phyloP scores from a whole-genome alignment of 2,113 vertebrate species.

The Syngnathus floridae region DNA sequence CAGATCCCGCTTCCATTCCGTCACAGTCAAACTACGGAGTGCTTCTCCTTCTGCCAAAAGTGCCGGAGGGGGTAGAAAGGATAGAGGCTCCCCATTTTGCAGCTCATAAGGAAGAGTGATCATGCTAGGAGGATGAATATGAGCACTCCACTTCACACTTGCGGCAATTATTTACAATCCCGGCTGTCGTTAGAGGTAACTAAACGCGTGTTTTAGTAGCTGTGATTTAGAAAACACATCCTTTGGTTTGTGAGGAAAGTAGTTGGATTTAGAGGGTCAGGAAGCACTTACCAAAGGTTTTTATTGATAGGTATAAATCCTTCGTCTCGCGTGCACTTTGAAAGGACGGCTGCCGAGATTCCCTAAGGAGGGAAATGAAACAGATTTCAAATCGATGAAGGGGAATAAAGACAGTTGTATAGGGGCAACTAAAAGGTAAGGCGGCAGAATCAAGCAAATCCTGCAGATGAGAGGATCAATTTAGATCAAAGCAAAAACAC shows the following conservation, averaged over 20 bases:
- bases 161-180: slow-evolving; percentile 69
- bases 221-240: slow-evolving; percentile 71
- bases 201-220: slow-evolving; percentile 72
- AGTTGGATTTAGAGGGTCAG: slow-evolving; percentile 70
- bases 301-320: slow-evolving; percentile 77
- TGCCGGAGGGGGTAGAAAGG: slow-evolving; percentile 16
- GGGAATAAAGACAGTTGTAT: slow-evolving; percentile 61
- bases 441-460: slow-evolving; percentile 48
- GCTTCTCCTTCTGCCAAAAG: slow-evolving; percentile 22
- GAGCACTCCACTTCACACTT: slow-evolving; percentile 54
- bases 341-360: slow-evolving; percentile 67
- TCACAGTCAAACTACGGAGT: slow-evolving; percentile 29
- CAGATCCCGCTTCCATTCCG: slow-evolving; percentile 22
- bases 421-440: slow-evolving; percentile 45
- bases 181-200: slow-evolving; percentile 65
- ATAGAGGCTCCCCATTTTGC: slow-evolving; percentile 46
- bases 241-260: slow-evolving; percentile 68
- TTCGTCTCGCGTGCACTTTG: slow-evolving; percentile 67
- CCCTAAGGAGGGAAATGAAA: slow-evolving; percentile 70
- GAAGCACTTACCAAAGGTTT: slow-evolving; percentile 76
- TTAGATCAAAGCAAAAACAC: slow-evolving; percentile 13
- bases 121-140: slow-evolving; percentile 51
- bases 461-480: slow-evolving; percentile 45
- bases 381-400: slow-evolving; percentile 67
- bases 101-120: slow-evolving; percentile 63